Base-by-base conservation (phyloP, 2,888 invertebrate genomes). In the Pegoplata infirma region DNA sequence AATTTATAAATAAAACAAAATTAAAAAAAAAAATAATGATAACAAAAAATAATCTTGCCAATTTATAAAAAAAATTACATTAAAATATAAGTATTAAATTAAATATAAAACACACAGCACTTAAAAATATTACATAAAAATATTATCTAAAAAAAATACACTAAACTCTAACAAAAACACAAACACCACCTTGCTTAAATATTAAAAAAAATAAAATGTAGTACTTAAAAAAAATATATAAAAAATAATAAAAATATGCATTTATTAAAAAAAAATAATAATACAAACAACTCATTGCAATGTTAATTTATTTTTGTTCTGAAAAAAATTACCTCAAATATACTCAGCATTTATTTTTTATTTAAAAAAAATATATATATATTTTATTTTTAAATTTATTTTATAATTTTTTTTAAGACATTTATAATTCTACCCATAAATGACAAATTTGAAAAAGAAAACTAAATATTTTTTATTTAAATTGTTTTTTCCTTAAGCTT, bases 11-110 rank as follows among this genome's bases (percentile, higher is more conserved):
- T 40, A 53, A 49, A 53, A n/a, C n/a, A n/a, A n/a, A n/a, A n/a
- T n/a, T n/a, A n/a, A n/a, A n/a, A n/a, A n/a, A n/a, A n/a, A n/a
- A n/a, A n/a, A n/a, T n/a, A n/a, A n/a, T n/a, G n/a, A n/a, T n/a
- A n/a, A n/a, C n/a, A 49, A 61, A 36, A 56, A 58, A 73, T 61
- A 71, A 75, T 79, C 79, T 79, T 79, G 75, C 79, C 79, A 79
- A 68, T 72, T 58, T 46, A 46, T 19, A 66, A 16, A 63, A 44
- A 59, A 23, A 44, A n/a, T n/a, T 40, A 17, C 10, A 56, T 32
- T n/a, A n/a, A 58, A 21, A 5, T 14, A 58, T 66, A 47, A 61
- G 53, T 72, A 76, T 56, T 67, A 40, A 55, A 72, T n/a, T n/a
- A n/a, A n/a, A 66, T 23, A 46, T 53, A 32, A 58, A 66, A 51